Conservation (phyloP, 2,113 vertebrate genomes). For the Salminus brasiliensis region DNA sequence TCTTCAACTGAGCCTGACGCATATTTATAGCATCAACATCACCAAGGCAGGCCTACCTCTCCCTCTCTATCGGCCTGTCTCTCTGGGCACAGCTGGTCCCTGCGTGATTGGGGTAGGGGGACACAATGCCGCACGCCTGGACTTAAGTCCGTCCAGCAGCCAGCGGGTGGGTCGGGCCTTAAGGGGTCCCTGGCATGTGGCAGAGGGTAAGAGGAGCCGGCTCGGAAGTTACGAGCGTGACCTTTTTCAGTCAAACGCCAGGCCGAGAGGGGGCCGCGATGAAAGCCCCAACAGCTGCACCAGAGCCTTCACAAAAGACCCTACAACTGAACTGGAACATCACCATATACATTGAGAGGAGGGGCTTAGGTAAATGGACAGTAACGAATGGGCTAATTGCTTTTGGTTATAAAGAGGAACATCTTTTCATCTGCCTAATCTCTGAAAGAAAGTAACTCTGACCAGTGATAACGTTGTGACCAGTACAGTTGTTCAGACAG, state of each 20-base stretch:
- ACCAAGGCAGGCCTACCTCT: slow-evolving; percentile 63
- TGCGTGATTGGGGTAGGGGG: slow-evolving; percentile 69
- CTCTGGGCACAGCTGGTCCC: slow-evolving; percentile 81
- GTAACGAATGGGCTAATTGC: slow-evolving; percentile 5
- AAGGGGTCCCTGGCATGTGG: slow-evolving; percentile 58
- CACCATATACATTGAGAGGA: slow-evolving; percentile 23
- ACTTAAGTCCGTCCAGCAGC: slow-evolving; percentile 64
- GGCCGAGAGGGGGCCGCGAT: slow-evolving; percentile 57
- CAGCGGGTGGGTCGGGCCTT: slow-evolving; percentile 50
- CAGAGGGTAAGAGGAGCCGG: slow-evolving; percentile 49
- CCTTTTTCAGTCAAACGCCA: slow-evolving; percentile 64
- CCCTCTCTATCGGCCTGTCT: slow-evolving; percentile 47
- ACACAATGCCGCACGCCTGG: slow-evolving; percentile 78
- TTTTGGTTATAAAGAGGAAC: not conserved
- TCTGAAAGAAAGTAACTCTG: no score
- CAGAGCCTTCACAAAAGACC: slow-evolving; percentile 30
- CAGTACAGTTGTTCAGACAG: no score
- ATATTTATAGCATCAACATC: slow-evolving; percentile 83
- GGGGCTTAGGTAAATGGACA: not conserved
- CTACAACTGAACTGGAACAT: slow-evolving; percentile 33
- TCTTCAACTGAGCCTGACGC: slow-evolving; percentile 67
- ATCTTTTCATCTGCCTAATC: no score
- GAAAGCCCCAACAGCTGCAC: slow-evolving; percentile 71
- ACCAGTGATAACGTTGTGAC: no score
- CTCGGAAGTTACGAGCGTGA: slow-evolving; percentile 53